phyloP scores from a whole-genome alignment of 2,797 vertebrate genomes.

The Hafferia zeledoni region DNA sequence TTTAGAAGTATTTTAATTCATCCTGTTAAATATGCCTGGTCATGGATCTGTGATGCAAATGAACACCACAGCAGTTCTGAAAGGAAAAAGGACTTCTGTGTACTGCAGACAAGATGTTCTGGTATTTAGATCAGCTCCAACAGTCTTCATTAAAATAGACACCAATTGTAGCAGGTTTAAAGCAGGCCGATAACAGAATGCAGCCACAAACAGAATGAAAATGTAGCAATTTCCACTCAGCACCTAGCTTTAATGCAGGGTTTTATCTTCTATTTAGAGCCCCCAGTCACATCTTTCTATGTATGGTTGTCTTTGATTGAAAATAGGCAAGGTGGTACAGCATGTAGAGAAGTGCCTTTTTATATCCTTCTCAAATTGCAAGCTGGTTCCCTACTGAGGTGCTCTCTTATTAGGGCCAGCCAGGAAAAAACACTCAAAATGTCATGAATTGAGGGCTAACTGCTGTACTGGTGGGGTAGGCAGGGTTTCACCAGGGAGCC shows the following conservation, averaged over 20 bases:
- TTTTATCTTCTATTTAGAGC: slow-evolving; percentile 26
- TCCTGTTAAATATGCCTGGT: background rate
- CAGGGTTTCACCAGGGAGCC: background rate
- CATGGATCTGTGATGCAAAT: background rate
- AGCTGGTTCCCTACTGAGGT: slow-evolving; percentile 26
- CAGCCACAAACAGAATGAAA: slow-evolving; percentile 3
- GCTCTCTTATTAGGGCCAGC: background rate
- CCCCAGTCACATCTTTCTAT: background rate
- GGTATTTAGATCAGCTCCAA: background rate
- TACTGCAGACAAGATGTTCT: background rate
- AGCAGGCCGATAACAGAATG: slow-evolving; percentile 5
- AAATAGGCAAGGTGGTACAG: slow-evolving; percentile 9
- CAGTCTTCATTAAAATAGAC: background rate
- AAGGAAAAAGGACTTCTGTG: background rate
- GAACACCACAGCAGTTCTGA: background rate
- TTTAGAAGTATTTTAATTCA: background rate
- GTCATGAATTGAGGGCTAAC: background rate
- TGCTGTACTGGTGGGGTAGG: background rate
- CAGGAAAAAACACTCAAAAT: slow-evolving; percentile 20
- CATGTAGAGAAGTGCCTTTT: slow-evolving; percentile 26
- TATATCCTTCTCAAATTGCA: background rate
- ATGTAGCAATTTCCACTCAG: background rate
- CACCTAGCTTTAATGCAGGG: background rate
- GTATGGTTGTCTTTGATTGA: slow-evolving; percentile 23
- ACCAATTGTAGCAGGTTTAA: background rate